Evolutionary conservation across 2,797 vertebrate species (phyloP).

Genomic region (Enteromius thamalakanensis): DNA sequence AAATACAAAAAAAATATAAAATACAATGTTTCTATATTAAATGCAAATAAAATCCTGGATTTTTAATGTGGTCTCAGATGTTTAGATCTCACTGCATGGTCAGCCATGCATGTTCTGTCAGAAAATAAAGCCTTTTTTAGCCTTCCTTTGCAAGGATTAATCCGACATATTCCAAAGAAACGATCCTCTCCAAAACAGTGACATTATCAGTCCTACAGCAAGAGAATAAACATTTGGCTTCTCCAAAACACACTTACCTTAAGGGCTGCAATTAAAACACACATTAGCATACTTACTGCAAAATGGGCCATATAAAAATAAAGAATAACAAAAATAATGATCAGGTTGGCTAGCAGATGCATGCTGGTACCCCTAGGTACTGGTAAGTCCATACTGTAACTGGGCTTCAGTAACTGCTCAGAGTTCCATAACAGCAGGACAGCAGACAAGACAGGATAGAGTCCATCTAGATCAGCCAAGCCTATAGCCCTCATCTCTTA

Average conservation of each 20-base stretch:
- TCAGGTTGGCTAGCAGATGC: slow-evolving; percentile 66
- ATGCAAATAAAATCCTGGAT: not conserved
- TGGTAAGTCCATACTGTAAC: slow-evolving; percentile 89
- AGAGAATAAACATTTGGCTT: slow-evolving; percentile 6
- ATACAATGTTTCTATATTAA: not conserved
- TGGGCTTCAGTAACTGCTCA: slow-evolving; percentile 82
- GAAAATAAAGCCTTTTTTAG: not conserved
- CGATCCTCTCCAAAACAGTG: not conserved
- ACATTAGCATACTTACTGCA: slow-evolving; percentile 74
- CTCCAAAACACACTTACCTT: slow-evolving; percentile 74
- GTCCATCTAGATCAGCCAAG: slow-evolving; percentile 73
- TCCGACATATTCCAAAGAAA: not conserved
- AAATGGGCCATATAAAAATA: slow-evolving; percentile 43
- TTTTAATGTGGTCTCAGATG: not conserved
- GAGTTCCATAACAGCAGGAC: slow-evolving; percentile 83
- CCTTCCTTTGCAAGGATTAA: slow-evolving; percentile 4
- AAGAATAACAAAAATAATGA: slow-evolving; percentile 50
- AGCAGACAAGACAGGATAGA: slow-evolving; percentile 86
- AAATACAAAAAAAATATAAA: not conserved
- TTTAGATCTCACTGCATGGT: slow-evolving; percentile 33
- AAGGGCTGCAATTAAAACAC: slow-evolving; percentile 68
- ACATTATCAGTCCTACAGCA: not conserved
- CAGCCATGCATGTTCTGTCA: slow-evolving; percentile 71
- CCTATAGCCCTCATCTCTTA: slow-evolving; percentile 63
- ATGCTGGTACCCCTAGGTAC: slow-evolving; percentile 86